phyloP scores from a whole-genome alignment of 2,113 vertebrate species.

The Poicephalus gulielmi region DNA sequence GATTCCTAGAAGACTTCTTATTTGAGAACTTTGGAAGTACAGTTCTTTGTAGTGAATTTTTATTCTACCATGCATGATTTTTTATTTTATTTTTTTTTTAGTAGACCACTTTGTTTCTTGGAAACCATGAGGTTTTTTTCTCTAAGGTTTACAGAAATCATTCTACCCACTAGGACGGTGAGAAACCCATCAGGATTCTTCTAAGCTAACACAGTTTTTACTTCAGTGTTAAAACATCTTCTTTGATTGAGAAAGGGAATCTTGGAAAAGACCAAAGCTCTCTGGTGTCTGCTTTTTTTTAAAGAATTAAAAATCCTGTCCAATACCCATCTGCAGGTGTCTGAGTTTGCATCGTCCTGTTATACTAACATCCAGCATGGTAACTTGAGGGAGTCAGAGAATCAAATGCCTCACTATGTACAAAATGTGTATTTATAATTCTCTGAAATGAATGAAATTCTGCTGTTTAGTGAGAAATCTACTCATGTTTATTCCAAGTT shows the following conservation, averaged over 20 bases:
- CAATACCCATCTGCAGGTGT: not conserved
- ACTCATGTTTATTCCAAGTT: not conserved
- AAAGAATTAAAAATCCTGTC: not conserved
- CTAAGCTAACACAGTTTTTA: constrained; percentile 37
- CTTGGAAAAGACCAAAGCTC: constrained; percentile 53
- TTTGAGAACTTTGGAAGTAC: constrained; percentile 12
- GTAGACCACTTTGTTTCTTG: constrained; percentile 26
- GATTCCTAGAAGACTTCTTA: constrained; percentile 22
- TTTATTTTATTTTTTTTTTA: not conserved
- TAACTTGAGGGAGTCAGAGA: constrained; percentile 6
- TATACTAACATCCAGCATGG: not conserved
- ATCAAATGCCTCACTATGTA: constrained; percentile 12
- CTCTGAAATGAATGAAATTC: not conserved
- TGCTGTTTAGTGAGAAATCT: constrained; percentile 5
- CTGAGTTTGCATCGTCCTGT: constrained; percentile 24
- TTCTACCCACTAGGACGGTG: not conserved
- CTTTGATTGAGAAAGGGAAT: constrained; percentile 55
- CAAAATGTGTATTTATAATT: constrained; percentile 51
- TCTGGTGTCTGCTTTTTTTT: constrained; percentile 2
- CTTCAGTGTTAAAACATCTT: constrained; percentile 74
- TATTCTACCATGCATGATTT: not conserved
- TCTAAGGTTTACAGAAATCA: constrained; percentile 56
- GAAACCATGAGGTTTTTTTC: constrained; percentile 45
- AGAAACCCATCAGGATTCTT: constrained; percentile 41
- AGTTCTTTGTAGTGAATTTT: constrained; percentile 6